These are phyloP conservation scores for Watsonalla binaria DNA, from an alignment of 2,888 invertebrate genomes.

Conservation along the genomic window DNA sequence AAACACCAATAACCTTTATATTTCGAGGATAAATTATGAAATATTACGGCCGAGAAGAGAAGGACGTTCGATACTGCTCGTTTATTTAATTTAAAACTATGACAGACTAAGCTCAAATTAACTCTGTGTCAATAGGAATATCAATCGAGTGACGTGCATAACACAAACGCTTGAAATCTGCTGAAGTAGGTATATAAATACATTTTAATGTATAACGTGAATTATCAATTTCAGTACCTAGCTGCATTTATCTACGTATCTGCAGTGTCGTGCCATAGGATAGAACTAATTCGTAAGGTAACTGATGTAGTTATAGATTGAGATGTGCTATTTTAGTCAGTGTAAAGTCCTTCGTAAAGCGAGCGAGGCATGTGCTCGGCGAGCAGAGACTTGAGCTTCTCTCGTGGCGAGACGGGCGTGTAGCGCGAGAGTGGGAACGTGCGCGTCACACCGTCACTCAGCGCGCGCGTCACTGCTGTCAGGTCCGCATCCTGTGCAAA, in stretches of 20 bases:
- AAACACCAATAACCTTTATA: conserved; percentile 15
- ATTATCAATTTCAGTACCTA: no score
- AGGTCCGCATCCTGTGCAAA: conserved; percentile 84
- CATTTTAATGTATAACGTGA: no score
- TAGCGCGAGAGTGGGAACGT: conserved; percentile 91
- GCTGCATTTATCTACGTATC: no score
- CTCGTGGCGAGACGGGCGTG: conserved; percentile 88
- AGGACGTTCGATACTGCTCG: background rate
- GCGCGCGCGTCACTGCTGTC: conserved; percentile 85
- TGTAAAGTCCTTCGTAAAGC: conserved; percentile 88
- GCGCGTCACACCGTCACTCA: conserved; percentile 87
- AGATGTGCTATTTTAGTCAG: conserved; percentile 45
- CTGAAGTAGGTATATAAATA: no score
- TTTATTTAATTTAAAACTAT: background rate
- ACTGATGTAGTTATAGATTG: no score
- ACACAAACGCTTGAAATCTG: no score
- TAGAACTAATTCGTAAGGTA: no score
- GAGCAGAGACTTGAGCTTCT: conserved; percentile 88
- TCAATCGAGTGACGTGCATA: no score
- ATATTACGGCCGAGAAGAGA: conserved; percentile 6
- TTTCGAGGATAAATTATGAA: conserved; percentile 10
- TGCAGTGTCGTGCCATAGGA: no score
- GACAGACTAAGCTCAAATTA: no score
- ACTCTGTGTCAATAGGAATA: no score
- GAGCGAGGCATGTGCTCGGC: conserved; percentile 90